Base-by-base conservation (phyloP, 2,888 invertebrate genomes). In the Caenorhabditis panamensis region DNA sequence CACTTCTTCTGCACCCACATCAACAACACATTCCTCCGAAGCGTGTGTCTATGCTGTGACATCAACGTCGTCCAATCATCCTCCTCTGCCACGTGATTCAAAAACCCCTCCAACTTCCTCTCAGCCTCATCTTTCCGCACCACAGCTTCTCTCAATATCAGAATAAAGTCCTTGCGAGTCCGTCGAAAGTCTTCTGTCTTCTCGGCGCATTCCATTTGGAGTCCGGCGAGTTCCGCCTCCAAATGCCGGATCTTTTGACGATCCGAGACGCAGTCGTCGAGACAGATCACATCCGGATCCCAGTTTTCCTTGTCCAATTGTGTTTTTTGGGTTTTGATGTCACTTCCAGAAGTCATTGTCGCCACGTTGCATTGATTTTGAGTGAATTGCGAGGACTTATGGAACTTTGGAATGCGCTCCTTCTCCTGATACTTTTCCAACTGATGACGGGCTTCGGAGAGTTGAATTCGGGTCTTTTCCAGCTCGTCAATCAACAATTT, bases 1-100 rank as follows among this genome's bases (percentile, higher is more conserved):
- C 18, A 79, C 78, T 54, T 62, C 44, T 75, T 66, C 66, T 80
- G 75, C 1, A 58, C 80, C 80, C 80, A 80, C 64, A 54, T 59
- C 24, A 80, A 49, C 36, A 80, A 49, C 11, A 69, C 75, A 49
- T 75, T 80, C 20, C 80, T n/a, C 47, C 80, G 22, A 13, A 80
- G 56, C 8, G 75, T 54, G 20, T 69, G 64, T 3, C 64, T 64
- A 26, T 80, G 73, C 26, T 75, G 59, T 3, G 66, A 51, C 80
- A 75, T 80, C 54, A 80, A 54, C n/a, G 47, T 44, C 16, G 47
- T 36, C 80, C 80, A 80, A 26, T 75, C 80, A 1, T 75, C 75
- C 18, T 80, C 80, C 24, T 80, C 75, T 4, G 53, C 37, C 22
- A 63, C 49, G 20, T 37, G 51, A 58, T 28, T 63, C 11, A 51